Conservation (phyloP, 2,113 vertebrate species). For the Stigmatopora nigra region DNA sequence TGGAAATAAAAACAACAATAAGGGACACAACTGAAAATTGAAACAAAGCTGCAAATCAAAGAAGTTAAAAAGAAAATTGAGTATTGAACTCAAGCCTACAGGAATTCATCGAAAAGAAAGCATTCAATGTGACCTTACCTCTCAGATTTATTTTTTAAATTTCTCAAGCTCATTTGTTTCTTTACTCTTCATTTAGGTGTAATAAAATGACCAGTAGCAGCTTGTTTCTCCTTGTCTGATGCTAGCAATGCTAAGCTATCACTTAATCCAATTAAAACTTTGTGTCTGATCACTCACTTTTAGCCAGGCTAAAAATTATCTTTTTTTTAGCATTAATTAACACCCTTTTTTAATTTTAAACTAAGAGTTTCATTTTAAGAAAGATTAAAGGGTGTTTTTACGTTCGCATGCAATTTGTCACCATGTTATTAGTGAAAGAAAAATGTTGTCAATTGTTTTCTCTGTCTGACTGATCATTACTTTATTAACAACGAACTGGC, state of each 20-base stretch:
- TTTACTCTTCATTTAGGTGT: background rate
- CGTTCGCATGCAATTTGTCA: background rate
- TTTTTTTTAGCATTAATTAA: background rate
- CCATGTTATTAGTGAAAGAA: background rate
- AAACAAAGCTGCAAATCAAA: too few species aligned
- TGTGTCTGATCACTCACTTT: background rate
- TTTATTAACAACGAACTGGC: too few species aligned
- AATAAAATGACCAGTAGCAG: background rate
- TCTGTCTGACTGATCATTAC: background rate
- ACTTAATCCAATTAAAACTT: background rate
- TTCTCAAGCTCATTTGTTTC: background rate
- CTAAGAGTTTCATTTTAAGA: background rate
- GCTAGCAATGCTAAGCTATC: background rate
- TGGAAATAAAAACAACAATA: too few species aligned
- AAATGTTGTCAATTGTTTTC: background rate
- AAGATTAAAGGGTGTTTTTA: background rate
- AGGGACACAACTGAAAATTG: too few species aligned
- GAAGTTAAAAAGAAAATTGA: too few species aligned
- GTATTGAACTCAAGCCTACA: background rate
- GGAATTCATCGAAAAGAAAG: background rate
- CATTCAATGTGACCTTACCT: background rate
- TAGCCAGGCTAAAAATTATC: background rate
- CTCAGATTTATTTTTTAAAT: background rate
- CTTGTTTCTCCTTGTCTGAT: background rate
- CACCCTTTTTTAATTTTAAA: background rate